Conservation (phyloP, 2,888 invertebrate genomes). For the Parnassius orleans region DNA sequence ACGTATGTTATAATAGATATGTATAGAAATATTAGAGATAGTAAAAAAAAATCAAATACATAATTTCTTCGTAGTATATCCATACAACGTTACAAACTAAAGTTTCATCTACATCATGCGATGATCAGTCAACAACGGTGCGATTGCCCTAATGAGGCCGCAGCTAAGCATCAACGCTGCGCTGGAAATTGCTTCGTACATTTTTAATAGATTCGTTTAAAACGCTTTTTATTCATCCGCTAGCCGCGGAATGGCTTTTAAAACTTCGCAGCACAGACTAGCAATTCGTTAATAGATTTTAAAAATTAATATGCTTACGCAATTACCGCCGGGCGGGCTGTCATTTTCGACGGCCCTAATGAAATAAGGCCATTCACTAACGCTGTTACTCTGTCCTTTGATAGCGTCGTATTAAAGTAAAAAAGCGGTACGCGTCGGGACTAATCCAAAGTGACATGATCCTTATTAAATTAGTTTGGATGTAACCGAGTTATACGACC, state of each 20-base stretch:
- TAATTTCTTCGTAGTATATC: too few relatives aligned
- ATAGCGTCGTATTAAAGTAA: constrained; percentile 56
- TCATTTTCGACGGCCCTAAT: constrained; percentile 59
- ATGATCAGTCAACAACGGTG: constrained; percentile 36
- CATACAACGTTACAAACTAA: neutral
- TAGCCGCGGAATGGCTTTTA: constrained; percentile 47
- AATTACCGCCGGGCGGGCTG: constrained; percentile 57
- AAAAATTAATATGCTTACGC: constrained; percentile 71
- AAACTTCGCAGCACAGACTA: constrained; percentile 43
- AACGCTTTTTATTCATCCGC: constrained; percentile 65
- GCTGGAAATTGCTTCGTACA: constrained; percentile 69
- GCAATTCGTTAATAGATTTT: constrained; percentile 73
- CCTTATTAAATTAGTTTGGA: constrained; percentile 71
- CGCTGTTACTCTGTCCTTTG: constrained; percentile 59
- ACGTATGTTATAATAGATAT: too few relatives aligned
- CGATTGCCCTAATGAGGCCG: constrained; percentile 57
- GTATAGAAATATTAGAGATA: too few relatives aligned
- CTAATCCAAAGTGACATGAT: constrained; percentile 80
- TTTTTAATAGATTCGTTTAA: constrained; percentile 76
- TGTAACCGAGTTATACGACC: constrained; percentile 73
- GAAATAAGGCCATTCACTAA: constrained; percentile 57
- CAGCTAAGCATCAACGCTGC: constrained; percentile 41
- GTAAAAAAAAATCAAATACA: too few relatives aligned
- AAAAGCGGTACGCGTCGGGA: constrained; percentile 55
- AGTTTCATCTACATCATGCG: constrained; percentile 5